phyloP scores from a whole-genome alignment of 2,113 vertebrate genomes.

The Gulo gulo region DNA sequence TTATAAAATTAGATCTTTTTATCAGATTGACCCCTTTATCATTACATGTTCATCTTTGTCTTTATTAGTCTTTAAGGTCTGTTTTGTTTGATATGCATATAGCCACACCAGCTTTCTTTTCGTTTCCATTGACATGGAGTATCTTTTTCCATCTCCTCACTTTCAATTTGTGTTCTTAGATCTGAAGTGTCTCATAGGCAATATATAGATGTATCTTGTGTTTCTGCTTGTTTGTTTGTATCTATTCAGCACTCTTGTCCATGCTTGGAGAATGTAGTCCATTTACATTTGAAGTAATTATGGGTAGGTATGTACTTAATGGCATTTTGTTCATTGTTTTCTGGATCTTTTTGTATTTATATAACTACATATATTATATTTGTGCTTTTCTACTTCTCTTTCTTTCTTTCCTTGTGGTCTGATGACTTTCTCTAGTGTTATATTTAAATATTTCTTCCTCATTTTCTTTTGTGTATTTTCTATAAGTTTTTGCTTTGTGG shows the following conservation, averaged over 20 bases:
- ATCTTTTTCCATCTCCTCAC: background rate
- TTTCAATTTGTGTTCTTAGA: background rate
- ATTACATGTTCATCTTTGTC: background rate
- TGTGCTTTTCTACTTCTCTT: background rate
- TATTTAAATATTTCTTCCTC: background rate
- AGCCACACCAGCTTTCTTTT: background rate
- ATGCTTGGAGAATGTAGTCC: background rate
- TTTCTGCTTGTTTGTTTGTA: background rate
- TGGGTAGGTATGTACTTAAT: background rate
- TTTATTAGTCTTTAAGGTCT: background rate
- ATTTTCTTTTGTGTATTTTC: background rate
- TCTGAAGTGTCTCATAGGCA: background rate
- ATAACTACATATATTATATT: background rate
- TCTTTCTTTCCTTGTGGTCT: background rate
- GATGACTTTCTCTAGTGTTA: background rate
- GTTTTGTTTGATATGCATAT: background rate
- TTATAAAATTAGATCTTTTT: background rate
- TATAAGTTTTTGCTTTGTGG: background rate
- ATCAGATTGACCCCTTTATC: background rate
- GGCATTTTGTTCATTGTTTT: background rate
- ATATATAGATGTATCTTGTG: background rate
- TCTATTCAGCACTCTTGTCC: background rate
- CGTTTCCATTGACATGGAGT: background rate
- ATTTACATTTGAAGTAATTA: background rate
- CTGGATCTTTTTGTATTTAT: background rate